A percentile compares a stretch with the other conserved stretches of the same genome.
Evolutionary conservation across 2,113 vertebrate species (phyloP).

Genomic region (Phaethon lepturus): DNA sequence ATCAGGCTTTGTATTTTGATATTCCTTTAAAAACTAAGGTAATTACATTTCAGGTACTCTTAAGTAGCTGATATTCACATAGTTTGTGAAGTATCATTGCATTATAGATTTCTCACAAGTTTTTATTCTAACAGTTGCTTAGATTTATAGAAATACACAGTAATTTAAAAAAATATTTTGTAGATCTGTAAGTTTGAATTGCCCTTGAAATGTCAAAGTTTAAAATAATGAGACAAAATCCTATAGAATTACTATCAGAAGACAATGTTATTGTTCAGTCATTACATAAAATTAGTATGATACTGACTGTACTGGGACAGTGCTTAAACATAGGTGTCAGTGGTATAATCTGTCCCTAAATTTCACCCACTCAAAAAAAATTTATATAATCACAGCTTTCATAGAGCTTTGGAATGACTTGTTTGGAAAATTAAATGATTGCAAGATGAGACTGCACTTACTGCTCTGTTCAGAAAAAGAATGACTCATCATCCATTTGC

Average conservation of each 20-base stretch:
- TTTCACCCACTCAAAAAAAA: not conserved
- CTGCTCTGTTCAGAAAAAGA: not conserved
- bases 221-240: not conserved
- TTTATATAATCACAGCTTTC: not conserved
- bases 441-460: not conserved
- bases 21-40: not conserved
- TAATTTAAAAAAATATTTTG: not conserved
- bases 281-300: not conserved
- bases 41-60: not conserved
- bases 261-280: not conserved
- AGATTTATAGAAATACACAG: not conserved
- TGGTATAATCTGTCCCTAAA: not conserved
- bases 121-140: not conserved
- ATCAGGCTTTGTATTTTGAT: not conserved
- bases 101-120: not conserved
- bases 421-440: conserved; percentile 22
- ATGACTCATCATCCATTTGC: conserved; percentile 30
- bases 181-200: not conserved
- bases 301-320: not conserved
- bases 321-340: not conserved
- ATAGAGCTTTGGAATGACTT: not conserved
- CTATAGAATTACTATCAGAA: not conserved
- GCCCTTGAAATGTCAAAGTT: not conserved
- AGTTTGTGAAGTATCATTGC: not conserved
- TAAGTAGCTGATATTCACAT: not conserved